Evolutionary conservation across 2,888 invertebrate genomes (phyloP), one percentile per base, ranked within the genome.

Genomic region (Carpatolechia fugitivella): DNA sequence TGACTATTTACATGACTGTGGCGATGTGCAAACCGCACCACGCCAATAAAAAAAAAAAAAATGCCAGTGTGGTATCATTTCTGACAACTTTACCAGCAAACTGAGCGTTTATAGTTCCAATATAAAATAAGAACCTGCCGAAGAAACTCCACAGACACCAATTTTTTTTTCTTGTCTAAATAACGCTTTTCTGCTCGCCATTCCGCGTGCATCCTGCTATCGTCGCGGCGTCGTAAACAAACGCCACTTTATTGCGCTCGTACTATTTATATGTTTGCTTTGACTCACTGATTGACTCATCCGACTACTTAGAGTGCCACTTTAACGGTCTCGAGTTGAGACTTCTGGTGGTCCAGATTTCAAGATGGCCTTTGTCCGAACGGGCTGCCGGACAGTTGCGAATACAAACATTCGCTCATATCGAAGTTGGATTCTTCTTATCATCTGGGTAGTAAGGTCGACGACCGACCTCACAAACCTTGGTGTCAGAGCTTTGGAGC

Each of bases 221-320:
- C 72, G 71, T 69, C 64, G n/a, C n/a, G n/a, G 60, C 62, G 68
- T 71, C 72, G 74, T 85, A 82, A 82, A 86, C 80, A 82, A 80
- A 82, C 79, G 76, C 65, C 58, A 74, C 65, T 76, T 77, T 74
- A 78, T 74, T 20, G 20, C 52, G 36, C 50, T 20, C 54, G 56
- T 62, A 66, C 67, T 77, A 68, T 78, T 72, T 76, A 73, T 70
- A 75, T 72, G 59, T 63, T 65, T 61, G 69, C 62, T 66, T 70
- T 78, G 78, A 79, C 68, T 77, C 78, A 74, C 63, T 62, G 67
- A 74, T 70, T 79, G 74, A 79, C 66, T 74, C 76, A 76, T 70
- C 65, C 64, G 36, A 36, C 13, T 36, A 2, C 36, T 36, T 6
- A 14, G 13, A 5, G 8, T 13, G 36, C n/a, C 35, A 14, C 36